Base-by-base conservation (phyloP, 1,140 invertebrate genomes). In the Sinonovacula constricta region DNA sequence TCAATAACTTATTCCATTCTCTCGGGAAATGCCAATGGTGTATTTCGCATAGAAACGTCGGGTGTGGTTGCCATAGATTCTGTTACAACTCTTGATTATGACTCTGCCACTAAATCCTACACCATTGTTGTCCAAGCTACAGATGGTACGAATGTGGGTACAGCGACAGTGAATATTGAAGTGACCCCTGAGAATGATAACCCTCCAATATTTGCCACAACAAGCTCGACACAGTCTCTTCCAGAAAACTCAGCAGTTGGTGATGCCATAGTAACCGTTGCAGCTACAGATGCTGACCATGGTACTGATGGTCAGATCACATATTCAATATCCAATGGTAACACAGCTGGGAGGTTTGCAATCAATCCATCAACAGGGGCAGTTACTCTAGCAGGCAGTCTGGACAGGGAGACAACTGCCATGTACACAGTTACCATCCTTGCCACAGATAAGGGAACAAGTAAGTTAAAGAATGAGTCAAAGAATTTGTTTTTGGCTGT, bases 381-480 rank as follows among this genome's bases (percentile, higher is more conserved):
- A 53, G 75, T 85, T 0, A 81, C 65, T 15, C 30, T 83, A 14
- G 67, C 69, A 12, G 59, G 70, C 3, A 39, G 22, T 28, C 92
- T 87, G 22, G 81, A 87, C 33, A 80, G 70, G 39, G 85, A 87
- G 56, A 63, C 66, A 14, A 72, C 60, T 24, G 59, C 63, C 26
- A 67, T 60, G 30, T 85, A 84, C 75, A 68, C 67, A 0, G 30
- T 87, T 4, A 76, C 39, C 0, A 78, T 87, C 15, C 68, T 51
- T 12, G 86, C 82, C 7, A 60, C 67, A 5, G 86, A 86, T 63
- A 68, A 53, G 28, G 83, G 83, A n/a, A n/a, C n/a, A n/a, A n/a
- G n/a, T n/a, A n/a, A n/a, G n/a, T n/a, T n/a, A n/a, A n/a, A n/a
- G n/a, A n/a, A n/a, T n/a, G n/a, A n/a, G n/a, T n/a, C n/a, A n/a